Conservation (phyloP, 2,888 invertebrate genomes). For the Drosophila diplacantha region DNA sequence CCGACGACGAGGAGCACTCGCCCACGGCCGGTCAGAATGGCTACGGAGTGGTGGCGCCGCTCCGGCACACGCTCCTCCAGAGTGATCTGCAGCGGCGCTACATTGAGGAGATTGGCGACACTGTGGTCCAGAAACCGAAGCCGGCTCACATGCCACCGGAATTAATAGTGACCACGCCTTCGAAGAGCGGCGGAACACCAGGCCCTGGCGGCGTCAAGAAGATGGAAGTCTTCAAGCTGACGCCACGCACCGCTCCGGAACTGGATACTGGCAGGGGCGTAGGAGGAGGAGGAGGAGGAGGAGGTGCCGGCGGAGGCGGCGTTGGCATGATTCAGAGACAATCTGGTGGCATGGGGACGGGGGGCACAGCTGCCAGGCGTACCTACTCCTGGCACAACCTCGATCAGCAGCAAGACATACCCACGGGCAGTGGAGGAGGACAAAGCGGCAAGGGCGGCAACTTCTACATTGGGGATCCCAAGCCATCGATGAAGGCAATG, state of each 20-base stretch:
- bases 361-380: constrained; percentile 50
- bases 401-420: constrained; percentile 57
- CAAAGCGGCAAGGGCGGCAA: constrained; percentile 17
- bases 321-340: constrained; percentile 11
- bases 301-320: not conserved
- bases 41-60: constrained; percentile 61
- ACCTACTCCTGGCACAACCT: constrained; percentile 77
- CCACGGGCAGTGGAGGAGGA: constrained; percentile 13
- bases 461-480: constrained; percentile 36
- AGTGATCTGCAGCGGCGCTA: constrained; percentile 75
- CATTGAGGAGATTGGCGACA: constrained; percentile 71
- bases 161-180: constrained; percentile 78
- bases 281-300: not conserved
- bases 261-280: constrained; percentile 22
- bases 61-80: constrained; percentile 72
- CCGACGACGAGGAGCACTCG: constrained; percentile 79
- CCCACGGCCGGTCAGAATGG: constrained; percentile 42
- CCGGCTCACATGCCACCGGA: constrained; percentile 78
- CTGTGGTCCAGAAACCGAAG: constrained; percentile 57
- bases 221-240: constrained; percentile 54
- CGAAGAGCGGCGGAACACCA: constrained; percentile 48
- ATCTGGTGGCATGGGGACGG: constrained; percentile 2
- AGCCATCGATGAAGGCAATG: constrained; percentile 40
- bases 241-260: constrained; percentile 58
- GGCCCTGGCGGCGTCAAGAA: constrained; percentile 41